Percentiles rank a stretch among this genome's conserved stretches.
Conservation (phyloP, 2,888 invertebrate species). For the Lycophotia porphyrea region DNA sequence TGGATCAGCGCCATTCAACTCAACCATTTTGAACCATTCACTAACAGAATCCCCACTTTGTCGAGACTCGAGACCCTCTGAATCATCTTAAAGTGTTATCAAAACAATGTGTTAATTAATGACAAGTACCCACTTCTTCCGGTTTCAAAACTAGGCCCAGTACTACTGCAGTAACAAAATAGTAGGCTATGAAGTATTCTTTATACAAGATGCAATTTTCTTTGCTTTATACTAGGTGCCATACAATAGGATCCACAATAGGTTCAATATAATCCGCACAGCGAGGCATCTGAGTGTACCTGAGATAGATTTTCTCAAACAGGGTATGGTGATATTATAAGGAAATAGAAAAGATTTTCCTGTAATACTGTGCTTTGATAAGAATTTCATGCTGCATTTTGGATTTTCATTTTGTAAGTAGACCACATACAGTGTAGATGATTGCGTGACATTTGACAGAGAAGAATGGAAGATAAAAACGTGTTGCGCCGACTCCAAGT, state of each 20-base stretch:
- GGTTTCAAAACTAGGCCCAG: neutral
- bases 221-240: neutral
- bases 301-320: neutral
- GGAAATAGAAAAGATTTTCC: neutral
- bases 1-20: too few relatives aligned
- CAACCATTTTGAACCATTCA: too few relatives aligned
- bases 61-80: neutral
- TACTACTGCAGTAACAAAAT: neutral
- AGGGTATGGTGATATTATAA: neutral
- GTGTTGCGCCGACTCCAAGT: too few relatives aligned
- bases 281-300: neutral
- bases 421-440: neutral
- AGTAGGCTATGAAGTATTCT: neutral
- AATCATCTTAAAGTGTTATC: neutral
- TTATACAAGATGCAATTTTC: neutral
- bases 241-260: neutral
- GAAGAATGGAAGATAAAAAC: too few relatives aligned
- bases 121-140: neutral
- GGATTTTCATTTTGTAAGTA: neutral
- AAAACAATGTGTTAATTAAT: neutral
- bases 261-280: neutral
- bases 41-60: too few relatives aligned
- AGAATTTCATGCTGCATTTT: neutral
- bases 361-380: neutral
- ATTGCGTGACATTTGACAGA: too few relatives aligned